phyloP scores from a whole-genome alignment of 2,888 invertebrate species.

The Listrodromus nycthemerus region DNA sequence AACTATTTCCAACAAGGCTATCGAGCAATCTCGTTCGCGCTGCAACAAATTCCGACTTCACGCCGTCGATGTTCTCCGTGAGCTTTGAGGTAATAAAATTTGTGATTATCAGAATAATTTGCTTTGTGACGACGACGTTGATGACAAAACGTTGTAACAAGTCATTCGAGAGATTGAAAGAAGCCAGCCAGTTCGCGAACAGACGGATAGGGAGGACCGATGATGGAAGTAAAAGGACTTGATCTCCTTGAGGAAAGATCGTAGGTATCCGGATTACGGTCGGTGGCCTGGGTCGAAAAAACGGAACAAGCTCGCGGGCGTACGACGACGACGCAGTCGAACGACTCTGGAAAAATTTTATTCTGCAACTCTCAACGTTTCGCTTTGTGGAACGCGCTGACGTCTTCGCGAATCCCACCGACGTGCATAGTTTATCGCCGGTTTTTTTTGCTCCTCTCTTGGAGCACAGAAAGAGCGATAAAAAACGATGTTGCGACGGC shows the following conservation, averaged over 20 bases:
- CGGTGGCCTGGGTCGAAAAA: slow-evolving; percentile 4
- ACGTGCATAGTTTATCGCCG: slow-evolving; percentile 42
- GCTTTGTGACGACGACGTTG: background rate
- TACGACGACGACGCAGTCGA: background rate
- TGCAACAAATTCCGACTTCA: background rate
- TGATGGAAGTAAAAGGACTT: background rate
- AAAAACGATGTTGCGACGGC: slow-evolving; percentile 23
- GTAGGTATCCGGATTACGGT: slow-evolving; percentile 4
- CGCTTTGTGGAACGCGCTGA: slow-evolving; percentile 31
- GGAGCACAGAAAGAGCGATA: slow-evolving; percentile 3
- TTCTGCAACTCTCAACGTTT: slow-evolving; percentile 19
- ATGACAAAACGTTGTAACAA: background rate
- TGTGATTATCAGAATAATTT: background rate
- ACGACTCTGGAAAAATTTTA: slow-evolving; percentile 22
- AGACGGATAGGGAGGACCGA: background rate
- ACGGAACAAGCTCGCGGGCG: background rate
- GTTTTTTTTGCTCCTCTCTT: slow-evolving; percentile 1
- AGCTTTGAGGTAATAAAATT: background rate
- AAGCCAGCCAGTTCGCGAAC: background rate
- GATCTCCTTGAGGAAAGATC: background rate
- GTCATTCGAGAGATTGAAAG: background rate
- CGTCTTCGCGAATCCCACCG: slow-evolving; percentile 6
- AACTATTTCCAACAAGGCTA: background rate
- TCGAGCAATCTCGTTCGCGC: background rate
- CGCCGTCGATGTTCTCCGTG: background rate